Evolutionary conservation across 1,140 invertebrate species (phyloP).

Genomic region (Achroia grisella): DNA sequence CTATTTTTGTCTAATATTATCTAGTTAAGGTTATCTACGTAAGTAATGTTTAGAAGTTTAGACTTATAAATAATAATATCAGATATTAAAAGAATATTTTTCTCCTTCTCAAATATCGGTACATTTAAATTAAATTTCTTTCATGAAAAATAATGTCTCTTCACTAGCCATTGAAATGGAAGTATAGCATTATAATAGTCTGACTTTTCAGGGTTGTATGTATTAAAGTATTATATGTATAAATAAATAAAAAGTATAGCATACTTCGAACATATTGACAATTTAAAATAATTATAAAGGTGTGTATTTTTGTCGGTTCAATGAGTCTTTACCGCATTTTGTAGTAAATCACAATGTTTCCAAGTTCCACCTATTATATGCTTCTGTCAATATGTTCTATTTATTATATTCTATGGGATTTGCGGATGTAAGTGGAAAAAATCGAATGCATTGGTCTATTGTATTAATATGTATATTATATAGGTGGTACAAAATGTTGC

Average conservation of each 20-base stretch:
- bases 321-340: too few relatives aligned
- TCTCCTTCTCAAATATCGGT: not conserved
- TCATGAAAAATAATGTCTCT: conserved; percentile 5
- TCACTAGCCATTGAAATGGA: conserved; percentile 11
- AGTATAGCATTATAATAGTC: conserved; percentile 28
- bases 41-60: conserved; percentile 1
- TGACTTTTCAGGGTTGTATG: conserved; percentile 33
- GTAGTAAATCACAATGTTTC: too few relatives aligned
- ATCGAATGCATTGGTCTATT: too few relatives aligned
- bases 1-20: conserved; percentile 9
- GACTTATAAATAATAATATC: not conserved
- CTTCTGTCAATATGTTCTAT: too few relatives aligned
- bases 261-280: conserved; percentile 2
- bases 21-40: too few relatives aligned
- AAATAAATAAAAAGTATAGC: not conserved
- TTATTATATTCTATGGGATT: too few relatives aligned
- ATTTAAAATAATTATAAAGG: too few relatives aligned
- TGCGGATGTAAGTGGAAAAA: too few relatives aligned
- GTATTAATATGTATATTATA: too few relatives aligned
- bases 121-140: conserved; percentile 1
- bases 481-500: too few relatives aligned
- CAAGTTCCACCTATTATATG: too few relatives aligned
- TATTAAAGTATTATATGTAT: conserved; percentile 11
- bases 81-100: not conserved
- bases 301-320: too few relatives aligned